Conservation (phyloP, 2,888 invertebrate species). For the Dryadula phaetusa region DNA sequence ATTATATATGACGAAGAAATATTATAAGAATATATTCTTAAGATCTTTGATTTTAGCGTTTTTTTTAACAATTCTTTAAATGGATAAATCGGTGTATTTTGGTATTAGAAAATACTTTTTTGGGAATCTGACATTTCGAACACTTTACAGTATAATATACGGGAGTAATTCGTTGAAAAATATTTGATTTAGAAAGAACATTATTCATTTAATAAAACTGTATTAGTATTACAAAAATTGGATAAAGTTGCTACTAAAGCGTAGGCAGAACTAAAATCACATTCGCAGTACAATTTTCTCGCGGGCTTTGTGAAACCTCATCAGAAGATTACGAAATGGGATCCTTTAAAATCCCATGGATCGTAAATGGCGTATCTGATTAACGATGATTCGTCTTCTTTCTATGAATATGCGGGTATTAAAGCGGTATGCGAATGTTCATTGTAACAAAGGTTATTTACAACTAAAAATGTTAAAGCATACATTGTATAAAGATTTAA, state of each 20-base stretch:
- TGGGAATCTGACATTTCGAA: too few relatives aligned
- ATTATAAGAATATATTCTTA: too few relatives aligned
- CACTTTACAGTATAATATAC: too few relatives aligned
- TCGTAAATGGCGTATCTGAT: conserved; percentile 21
- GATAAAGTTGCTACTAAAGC: background rate
- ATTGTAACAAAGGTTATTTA: background rate
- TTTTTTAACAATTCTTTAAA: too few relatives aligned
- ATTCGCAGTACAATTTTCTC: conserved; percentile 11
- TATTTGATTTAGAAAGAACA: too few relatives aligned
- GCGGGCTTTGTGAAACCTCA: conserved; percentile 8
- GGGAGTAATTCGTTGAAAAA: too few relatives aligned
- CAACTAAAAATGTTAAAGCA: background rate
- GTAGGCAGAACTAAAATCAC: background rate
- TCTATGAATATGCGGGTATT: conserved; percentile 1
- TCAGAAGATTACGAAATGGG: conserved; percentile 23
- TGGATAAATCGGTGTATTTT: too few relatives aligned
- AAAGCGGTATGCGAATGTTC: background rate
- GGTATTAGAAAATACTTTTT: too few relatives aligned
- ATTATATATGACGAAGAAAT: too few relatives aligned
- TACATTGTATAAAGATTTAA: too few relatives aligned
- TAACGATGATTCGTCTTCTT: conserved; percentile 8
- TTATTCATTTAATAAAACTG: too few relatives aligned
- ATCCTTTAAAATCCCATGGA: conserved; percentile 13
- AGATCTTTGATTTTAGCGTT: too few relatives aligned
- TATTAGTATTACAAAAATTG: background rate